Conservation (phyloP, 2,888 invertebrate genomes). For the Pinctada fucata region DNA sequence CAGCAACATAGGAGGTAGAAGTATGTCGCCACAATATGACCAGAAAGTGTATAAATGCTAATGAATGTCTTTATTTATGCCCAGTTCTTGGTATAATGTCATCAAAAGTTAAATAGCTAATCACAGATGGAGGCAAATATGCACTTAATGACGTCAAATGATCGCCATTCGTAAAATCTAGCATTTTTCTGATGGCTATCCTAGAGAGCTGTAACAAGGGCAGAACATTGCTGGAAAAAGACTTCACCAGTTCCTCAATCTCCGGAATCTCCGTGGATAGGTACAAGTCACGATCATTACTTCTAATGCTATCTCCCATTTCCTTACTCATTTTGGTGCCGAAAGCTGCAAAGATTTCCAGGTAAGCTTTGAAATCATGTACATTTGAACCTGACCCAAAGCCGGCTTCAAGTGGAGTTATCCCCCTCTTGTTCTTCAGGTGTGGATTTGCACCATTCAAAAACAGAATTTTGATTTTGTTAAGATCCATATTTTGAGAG, state of each 20-base stretch:
- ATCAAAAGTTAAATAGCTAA: too few relatives aligned
- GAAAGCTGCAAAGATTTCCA: neutral
- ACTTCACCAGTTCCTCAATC: neutral
- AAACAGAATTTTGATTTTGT: constrained; percentile 16
- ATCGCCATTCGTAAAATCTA: too few relatives aligned
- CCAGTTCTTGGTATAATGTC: too few relatives aligned
- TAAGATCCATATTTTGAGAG: constrained; percentile 12
- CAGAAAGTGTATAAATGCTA: too few relatives aligned
- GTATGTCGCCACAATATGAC: too few relatives aligned
- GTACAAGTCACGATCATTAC: neutral
- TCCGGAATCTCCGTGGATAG: neutral
- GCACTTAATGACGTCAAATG: too few relatives aligned
- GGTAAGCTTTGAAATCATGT: neutral
- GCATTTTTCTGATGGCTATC: neutral
- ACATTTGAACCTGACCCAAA: constrained; percentile 5
- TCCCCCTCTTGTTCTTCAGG: constrained; percentile 12
- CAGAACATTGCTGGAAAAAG: neutral
- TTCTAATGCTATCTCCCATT: neutral
- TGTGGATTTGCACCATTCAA: neutral
- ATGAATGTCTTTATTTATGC: too few relatives aligned
- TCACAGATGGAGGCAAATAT: too few relatives aligned
- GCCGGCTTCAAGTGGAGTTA: constrained; percentile 18
- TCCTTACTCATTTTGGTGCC: neutral
- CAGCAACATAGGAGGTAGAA: too few relatives aligned
- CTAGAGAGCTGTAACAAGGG: neutral